phyloP scores from a whole-genome alignment of 1,140 invertebrate genomes.

The Anastatus disparis region DNA sequence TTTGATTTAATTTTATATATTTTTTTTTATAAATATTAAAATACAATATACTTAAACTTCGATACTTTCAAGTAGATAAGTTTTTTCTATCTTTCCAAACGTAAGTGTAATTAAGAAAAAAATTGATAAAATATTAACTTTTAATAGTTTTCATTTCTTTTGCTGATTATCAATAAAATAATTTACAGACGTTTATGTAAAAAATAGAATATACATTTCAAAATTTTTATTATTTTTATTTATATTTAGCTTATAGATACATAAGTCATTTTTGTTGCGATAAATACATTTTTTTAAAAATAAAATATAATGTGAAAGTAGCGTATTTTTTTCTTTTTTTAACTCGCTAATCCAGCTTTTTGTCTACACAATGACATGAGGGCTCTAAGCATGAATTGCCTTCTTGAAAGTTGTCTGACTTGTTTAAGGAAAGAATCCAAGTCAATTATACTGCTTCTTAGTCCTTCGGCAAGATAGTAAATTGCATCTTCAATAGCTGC shows the following conservation, averaged over 20 bases:
- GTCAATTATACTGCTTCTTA: constrained; percentile 92
- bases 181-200: background rate
- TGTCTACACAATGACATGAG: constrained; percentile 96
- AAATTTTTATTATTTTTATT: constrained; percentile 36
- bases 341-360: constrained; percentile 88
- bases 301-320: constrained; percentile 25
- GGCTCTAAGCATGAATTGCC: constrained; percentile 95
- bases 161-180: constrained; percentile 5
- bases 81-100: constrained; percentile 31
- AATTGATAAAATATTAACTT: constrained; percentile 17
- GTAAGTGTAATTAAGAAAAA: constrained; percentile 22
- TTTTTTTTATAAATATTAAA: constrained; percentile 36
- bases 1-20: constrained; percentile 46
- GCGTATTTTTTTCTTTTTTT: constrained; percentile 45
- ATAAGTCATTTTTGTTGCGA: constrained; percentile 27
- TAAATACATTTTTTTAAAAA: constrained; percentile 35
- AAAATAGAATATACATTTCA: constrained; percentile 1
- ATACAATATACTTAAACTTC: constrained; percentile 10
- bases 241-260: constrained; percentile 35
- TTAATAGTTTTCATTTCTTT: constrained; percentile 15
- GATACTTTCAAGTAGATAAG: constrained; percentile 28
- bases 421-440: constrained; percentile 97
- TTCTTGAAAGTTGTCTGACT: constrained; percentile 91
- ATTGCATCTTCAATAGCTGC: constrained; percentile 98
- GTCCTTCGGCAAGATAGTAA: constrained; percentile 97